Evolutionary conservation across 1,140 invertebrate genomes (phyloP).

Genomic region (Zaprionus kolodkinae): DNA sequence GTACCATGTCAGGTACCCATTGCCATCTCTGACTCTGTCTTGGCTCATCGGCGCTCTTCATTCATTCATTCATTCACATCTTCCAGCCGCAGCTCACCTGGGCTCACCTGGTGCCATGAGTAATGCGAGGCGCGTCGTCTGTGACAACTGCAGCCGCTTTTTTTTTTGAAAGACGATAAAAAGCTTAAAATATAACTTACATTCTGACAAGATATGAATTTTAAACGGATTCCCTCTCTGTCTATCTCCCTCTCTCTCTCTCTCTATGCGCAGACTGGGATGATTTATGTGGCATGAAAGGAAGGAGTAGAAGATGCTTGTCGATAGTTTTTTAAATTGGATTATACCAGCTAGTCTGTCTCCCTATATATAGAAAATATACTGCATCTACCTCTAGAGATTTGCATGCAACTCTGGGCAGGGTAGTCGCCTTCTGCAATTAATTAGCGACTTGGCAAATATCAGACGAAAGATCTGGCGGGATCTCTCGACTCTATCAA

Average conservation of each 20-base stretch:
- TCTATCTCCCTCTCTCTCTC: no score
- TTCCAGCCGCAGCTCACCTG: constrained; percentile 1
- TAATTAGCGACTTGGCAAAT: constrained; percentile 62
- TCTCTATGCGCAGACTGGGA: constrained; percentile 29
- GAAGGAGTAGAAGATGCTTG: constrained; percentile 30
- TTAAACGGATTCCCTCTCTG: constrained; percentile 63
- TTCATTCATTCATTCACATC: constrained; percentile 7
- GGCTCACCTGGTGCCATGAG: constrained; percentile 56
- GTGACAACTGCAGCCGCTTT: constrained; percentile 61
- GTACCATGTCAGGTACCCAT: constrained; percentile 5
- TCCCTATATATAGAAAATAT: constrained; percentile 18
- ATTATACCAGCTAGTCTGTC: constrained; percentile 53
- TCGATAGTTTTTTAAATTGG: constrained; percentile 77
- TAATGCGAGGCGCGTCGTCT: constrained; percentile 62
- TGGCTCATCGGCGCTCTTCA: constrained; percentile 29
- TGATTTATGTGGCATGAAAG: constrained; percentile 60
- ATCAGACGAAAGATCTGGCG: constrained; percentile 14
- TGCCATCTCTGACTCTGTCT: constrained; percentile 20
- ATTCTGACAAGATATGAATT: constrained; percentile 80
- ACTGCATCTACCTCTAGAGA: constrained; percentile 6
- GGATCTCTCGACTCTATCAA: background rate
- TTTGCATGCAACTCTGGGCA: constrained; percentile 50
- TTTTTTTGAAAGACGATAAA: constrained; percentile 66
- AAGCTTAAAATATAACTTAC: constrained; percentile 81
- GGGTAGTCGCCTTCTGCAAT: constrained; percentile 45